phyloP scores from a whole-genome alignment of 2,797 vertebrate genomes.

The Taenioides sp. region DNA sequence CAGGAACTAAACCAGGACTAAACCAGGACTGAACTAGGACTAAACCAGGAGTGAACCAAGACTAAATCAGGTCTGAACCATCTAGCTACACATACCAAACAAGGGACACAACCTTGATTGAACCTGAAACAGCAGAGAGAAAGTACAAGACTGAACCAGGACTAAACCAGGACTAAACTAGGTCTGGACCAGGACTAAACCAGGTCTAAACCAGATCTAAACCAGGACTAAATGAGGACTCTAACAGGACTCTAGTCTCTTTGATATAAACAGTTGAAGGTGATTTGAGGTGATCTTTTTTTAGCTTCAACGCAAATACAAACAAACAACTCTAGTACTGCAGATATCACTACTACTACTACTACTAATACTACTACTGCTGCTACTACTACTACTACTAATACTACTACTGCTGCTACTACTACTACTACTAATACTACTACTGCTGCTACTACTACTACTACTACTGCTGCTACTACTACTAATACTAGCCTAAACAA shows the following conservation, averaged over 20 bases:
- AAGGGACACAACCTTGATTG: neutral
- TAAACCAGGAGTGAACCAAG: neutral
- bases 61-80: neutral
- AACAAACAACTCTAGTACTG: neutral
- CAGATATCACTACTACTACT: neutral
- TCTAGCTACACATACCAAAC: no score
- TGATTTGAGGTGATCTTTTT: neutral
- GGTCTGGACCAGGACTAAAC: neutral
- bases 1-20: neutral
- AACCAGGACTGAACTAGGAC: neutral
- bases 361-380: neutral
- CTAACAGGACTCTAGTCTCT: neutral
- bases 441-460: neutral
- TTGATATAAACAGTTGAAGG: neutral
- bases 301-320: neutral
- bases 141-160: neutral
- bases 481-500: neutral
- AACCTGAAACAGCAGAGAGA: neutral
- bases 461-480: neutral
- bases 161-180: neutral
- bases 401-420: neutral
- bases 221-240: neutral
- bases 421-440: neutral
- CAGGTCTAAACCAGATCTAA: neutral
- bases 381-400: no score